Base-by-base conservation (phyloP, 1,140 invertebrate genomes). In the Centruroides sculpturatus region DNA sequence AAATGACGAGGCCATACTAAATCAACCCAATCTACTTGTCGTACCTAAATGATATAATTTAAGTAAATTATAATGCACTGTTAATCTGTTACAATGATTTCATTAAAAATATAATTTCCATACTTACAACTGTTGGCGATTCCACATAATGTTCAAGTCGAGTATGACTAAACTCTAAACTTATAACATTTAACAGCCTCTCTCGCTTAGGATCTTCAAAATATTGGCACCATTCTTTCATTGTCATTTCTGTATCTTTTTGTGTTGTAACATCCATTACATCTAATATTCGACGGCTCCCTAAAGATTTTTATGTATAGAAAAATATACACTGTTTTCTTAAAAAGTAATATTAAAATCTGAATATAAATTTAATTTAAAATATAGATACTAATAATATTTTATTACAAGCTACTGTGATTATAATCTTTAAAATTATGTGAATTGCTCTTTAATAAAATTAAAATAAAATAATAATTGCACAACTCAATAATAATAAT, bases 221-320 rank as follows among this genome's bases (percentile, higher is more conserved):
- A 77, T 97, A 95, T 63, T 85, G 82, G 55, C 82, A 79, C 82
- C 83, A 86, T 67, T 93, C 89, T 75, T 94, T 93, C 92, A 98
- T 95, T 0, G 89, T 87, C 92, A 97, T 95, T 75, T 94, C 89
- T 67, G 91, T 82, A 72, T 94, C 94, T 69, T 92, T 93, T 74
- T 98, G 94, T 47, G 92, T 96, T 70, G 86, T 91, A 1, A 96
- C 93, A 74, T 97, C 92, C 90, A 98, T 97, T 6, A 98, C 93
- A 76, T 97, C 93, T 49, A 98, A 76, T 50, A 92, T 76, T 53
- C 93, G 80, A 59, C 89, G 80, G 0, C 88, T 92, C 34, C 56
- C 56, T 46, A 36, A 36, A 5, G 51, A 36, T 6, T 53, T 36
- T 23, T 23, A 23, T 23, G 23, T 23, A 23, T 23, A 23, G 23